These are phyloP conservation scores for Metridium senile DNA, from an alignment of 92 coral and sea anemone species.

Conservation along the genomic window DNA sequence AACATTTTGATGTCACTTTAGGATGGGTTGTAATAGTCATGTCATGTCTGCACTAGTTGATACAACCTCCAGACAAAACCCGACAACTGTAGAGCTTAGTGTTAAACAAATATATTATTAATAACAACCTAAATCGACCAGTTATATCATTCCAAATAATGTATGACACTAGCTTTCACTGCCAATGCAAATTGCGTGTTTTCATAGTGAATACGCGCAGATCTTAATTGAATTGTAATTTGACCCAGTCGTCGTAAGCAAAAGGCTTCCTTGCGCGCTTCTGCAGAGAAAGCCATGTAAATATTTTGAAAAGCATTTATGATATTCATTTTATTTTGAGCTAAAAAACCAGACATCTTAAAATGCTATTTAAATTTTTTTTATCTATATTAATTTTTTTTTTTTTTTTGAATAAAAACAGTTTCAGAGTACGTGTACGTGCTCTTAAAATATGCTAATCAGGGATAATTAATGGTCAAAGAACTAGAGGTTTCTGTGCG, in stretches of 20 bases:
- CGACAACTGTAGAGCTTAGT: background rate
- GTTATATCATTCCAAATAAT: background rate
- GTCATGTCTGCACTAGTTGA: background rate
- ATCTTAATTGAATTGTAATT: too few relatives aligned
- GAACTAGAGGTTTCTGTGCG: background rate
- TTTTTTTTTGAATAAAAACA: background rate
- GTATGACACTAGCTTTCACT: background rate
- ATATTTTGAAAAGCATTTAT: too few relatives aligned
- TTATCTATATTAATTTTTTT: background rate
- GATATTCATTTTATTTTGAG: background rate
- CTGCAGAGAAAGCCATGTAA: too few relatives aligned
- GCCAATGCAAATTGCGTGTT: background rate
- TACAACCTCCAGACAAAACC: background rate
- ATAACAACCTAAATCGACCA: background rate
- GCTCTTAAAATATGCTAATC: too few relatives aligned
- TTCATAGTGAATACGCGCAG: too few relatives aligned
- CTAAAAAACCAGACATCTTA: background rate
- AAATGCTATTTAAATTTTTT: background rate
- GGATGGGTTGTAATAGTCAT: too few relatives aligned
- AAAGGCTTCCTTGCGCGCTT: background rate
- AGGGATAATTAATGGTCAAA: too few relatives aligned
- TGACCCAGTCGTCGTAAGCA: background rate
- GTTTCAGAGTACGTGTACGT: too few relatives aligned
- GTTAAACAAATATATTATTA: slow-evolving; percentile 4
- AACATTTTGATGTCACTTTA: too few relatives aligned